Base-by-base conservation (phyloP, 2,888 invertebrate species). In the Dryobota labecula region DNA sequence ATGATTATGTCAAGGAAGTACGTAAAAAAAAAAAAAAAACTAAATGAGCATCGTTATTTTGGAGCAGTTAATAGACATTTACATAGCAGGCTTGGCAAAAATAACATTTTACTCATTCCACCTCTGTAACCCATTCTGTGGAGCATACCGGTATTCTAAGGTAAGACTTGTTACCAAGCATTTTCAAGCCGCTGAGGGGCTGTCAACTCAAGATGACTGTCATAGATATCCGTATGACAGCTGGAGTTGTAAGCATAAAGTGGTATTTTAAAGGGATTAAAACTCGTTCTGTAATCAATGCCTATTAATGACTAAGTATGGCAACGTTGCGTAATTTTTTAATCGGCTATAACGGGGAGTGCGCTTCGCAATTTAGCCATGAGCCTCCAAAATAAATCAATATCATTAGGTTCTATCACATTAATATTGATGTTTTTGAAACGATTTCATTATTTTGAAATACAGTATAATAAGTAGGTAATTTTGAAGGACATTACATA, bases 401-500 rank as follows among this genome's bases (percentile, higher is more conserved):
- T 43, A 68, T 45, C 38, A 54, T 68, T 72, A 68, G 65, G 63
- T 56, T 45, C 20, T 70, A 49, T 45, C 20, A 38, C 15, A 69
- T 63, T 61, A 36, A 36, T 36, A 33, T 33, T 36, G 61, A 11
- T 0, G n/a, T 67, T 51, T 70, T 63, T 71, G 30, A 60, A 79
- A 67, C 51, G 27, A 67, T 72, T 58, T 72, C 11, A 51, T 27
- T 43, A 47, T 64, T 78, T 75, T 60, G 63, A 49, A 65, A 76
- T 64, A 45, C 71, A 45, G 36, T 58, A 5, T 30, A 43, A 30
- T 47, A 27, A 63, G 15, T 56, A 20, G 51, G 51, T 54, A n/a
- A 63, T 47, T 27, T 62, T 62, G 70, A 73, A 84, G 77, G 76
- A 76, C 53, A 49, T n/a, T n/a, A 51, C 45, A n/a, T n/a, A n/a